Base-by-base conservation (phyloP, 2,113 vertebrate genomes). In the Numida meleagris region DNA sequence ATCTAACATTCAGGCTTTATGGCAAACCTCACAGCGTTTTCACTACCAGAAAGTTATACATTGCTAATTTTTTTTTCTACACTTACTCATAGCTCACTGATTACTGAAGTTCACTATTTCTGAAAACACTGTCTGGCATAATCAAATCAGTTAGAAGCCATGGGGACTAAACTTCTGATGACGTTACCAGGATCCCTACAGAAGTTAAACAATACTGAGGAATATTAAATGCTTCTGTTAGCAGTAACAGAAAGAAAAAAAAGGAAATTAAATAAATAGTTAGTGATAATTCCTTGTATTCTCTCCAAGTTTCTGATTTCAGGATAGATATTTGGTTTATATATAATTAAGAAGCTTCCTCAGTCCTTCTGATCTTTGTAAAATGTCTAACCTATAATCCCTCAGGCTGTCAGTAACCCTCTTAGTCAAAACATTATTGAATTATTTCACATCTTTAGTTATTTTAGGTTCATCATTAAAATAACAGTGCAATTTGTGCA, bases 101-200 rank as follows among this genome's bases (percentile, higher is more conserved):
- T 43, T 89, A 81, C 33, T 82, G 46, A 82, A 89, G 17, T 84
- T 92, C 84, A 91, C 17, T 5, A 46, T 84, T 89, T 46, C 74
- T 82, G 58, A 86, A 91, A 92, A 84, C 65, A 23, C 29, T 82
- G 9, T 38, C 34, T 87, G 53, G 8, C 31, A 57, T 78, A 75
- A 82, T 61, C 72, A 61, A 24, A 85, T 40, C 75, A 72, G 9
- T 27, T 18, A 75, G 23, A 82, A 14, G 33, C 17, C 63, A 2
- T 16, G 43, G 38, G 36, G 31, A 23, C 6, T 82, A 40, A 90
- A 88, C 12, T 94, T 86, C 21, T 81, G 81, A 21, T 92, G 57
- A 79, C 17, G 12, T 55, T 75, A 59, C 17, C 33, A 55, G n/a
- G 20, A 78, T 83, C 14, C 50, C 19, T 77, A 14, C 13, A 86